Evolutionary conservation across 1,140 invertebrate genomes (phyloP), one percentile per base, ranked within the genome.

Genomic region (Drosophila gunungcola): DNA sequence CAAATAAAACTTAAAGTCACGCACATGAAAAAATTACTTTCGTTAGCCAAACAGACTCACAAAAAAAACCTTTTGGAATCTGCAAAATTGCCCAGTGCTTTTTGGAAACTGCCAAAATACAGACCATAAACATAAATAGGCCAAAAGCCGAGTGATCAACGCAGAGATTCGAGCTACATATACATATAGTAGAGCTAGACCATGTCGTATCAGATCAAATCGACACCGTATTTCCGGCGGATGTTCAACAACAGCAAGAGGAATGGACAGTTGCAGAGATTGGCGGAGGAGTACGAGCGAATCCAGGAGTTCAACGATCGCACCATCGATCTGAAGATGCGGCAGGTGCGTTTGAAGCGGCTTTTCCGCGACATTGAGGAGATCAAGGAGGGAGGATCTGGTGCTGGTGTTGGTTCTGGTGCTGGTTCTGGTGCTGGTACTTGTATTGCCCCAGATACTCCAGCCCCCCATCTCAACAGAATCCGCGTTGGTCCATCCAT

Each of bases 301-400:
- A 90, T 91, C 11, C 82, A 90, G 45, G 82, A 86, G 55, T 91
- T 91, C 52, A 90, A 91, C 11, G 90, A 91, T 49, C 85, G 67
- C 48, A 86, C 85, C 27, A 91, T 91, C n/a, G 90, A 91, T 57
- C 68, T 84, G 12, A 91, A 91, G 56, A 91, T 91, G 90, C 90
- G 90, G 0, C 77, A 91, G 54, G 80, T 91, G 61, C 86, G 90
- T 0, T 41, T 91, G 16, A 91, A 88, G 73, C 82, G 90, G 1
- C 51, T 91, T 3, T 91, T 91, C 25, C 74, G 80, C 3, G 80
- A 91, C 34, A 91, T 91, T 13, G 90, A 91, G 45, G 90, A 91
- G 7, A 88, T 91, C 2, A 91, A 88, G 38, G 84, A 78, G 16
- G 51, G 57, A 7, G 27, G 21, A 7, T 42, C n/a, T 60, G 10